A percentile compares a stretch with the other conserved stretches of the same genome.
phyloP scores from a whole-genome alignment of 1,140 invertebrate genomes.

The Scaptomyza hsui region DNA sequence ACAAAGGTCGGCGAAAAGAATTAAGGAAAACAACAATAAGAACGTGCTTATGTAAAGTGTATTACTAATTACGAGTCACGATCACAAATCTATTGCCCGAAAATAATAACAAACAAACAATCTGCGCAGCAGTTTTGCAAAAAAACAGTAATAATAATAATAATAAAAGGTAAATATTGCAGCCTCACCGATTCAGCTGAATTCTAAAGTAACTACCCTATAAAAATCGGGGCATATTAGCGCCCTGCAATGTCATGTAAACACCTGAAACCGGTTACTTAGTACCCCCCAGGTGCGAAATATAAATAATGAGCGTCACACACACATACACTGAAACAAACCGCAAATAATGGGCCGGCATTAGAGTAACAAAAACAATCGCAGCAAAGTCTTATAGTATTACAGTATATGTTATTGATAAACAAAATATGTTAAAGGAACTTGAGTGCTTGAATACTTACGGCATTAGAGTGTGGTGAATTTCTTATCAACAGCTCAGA shows the following conservation, averaged over 20 bases:
- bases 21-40: background rate
- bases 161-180: conserved; percentile 39
- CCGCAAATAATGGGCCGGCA: conserved; percentile 26
- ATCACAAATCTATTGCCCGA: conserved; percentile 1
- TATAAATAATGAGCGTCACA: conserved; percentile 38
- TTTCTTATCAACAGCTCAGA: conserved; percentile 1
- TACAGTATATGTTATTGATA: conserved; percentile 31
- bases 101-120: conserved; percentile 12
- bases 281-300: conserved; percentile 17
- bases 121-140: conserved; percentile 45
- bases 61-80: conserved; percentile 11
- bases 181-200: background rate
- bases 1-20: conserved; percentile 12
- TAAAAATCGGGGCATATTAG: background rate
- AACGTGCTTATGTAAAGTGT: conserved; percentile 33
- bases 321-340: background rate
- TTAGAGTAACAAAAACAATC: conserved; percentile 15
- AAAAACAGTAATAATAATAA: no score
- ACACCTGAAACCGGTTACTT: conserved; percentile 45
- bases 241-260: conserved; percentile 25
- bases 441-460: no score
- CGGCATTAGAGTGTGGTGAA: background rate
- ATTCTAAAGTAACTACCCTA: conserved; percentile 2
- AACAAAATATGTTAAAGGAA: conserved; percentile 26
- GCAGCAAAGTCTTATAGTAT: conserved; percentile 22